Percentiles rank a stretch among this genome's conserved stretches.
Conservation (phyloP, 2,888 invertebrate species). For the Netelia fuscicornis region DNA sequence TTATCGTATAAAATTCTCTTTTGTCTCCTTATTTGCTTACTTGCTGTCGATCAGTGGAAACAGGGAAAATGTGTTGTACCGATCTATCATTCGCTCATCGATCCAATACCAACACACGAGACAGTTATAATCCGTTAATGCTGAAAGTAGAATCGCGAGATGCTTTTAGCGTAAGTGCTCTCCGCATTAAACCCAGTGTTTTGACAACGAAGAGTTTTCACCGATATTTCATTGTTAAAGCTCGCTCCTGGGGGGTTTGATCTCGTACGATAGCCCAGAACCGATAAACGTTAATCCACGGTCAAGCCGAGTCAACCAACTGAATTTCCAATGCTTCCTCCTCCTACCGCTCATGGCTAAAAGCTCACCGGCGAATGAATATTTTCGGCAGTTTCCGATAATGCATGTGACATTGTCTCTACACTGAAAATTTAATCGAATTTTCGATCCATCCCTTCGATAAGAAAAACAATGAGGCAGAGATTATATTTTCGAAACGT, state of each 20-base stretch:
- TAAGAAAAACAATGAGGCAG: neutral
- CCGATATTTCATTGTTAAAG: neutral
- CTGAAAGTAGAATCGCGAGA: neutral
- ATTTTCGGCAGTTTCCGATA: slow-evolving; percentile 13
- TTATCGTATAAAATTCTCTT: too few relatives aligned
- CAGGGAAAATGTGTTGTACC: neutral
- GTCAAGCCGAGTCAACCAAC: neutral
- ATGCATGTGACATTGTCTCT: neutral
- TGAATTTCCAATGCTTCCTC: neutral
- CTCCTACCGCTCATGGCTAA: neutral
- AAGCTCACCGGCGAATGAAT: neutral
- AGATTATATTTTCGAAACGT: neutral
- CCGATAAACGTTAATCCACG: slow-evolving; percentile 23
- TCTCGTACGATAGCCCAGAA: slow-evolving; percentile 4
- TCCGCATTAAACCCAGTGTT: neutral
- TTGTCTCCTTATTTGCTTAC: too few relatives aligned
- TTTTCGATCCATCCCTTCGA: neutral
- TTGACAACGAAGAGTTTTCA: neutral
- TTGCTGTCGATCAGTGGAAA: neutral
- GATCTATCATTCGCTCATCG: neutral
- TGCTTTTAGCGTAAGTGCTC: slow-evolving; percentile 9
- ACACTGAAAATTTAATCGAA: neutral
- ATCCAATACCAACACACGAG: neutral
- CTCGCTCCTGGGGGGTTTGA: neutral
- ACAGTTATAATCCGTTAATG: neutral